Conservation (phyloP, 2,888 invertebrate species). For the Pandemis corylana region DNA sequence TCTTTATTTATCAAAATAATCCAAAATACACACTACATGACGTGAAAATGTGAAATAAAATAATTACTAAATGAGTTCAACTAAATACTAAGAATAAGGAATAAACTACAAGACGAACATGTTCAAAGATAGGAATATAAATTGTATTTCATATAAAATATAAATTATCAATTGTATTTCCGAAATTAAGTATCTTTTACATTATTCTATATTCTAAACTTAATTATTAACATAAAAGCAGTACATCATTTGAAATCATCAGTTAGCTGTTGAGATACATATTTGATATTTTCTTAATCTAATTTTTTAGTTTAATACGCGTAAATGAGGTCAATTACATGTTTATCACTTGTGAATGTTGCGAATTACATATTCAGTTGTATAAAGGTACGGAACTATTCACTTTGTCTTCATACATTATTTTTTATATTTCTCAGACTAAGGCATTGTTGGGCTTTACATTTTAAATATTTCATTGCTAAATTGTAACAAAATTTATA, state of each 20-base stretch:
- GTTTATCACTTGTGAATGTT: background rate
- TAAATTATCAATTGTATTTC: too few relatives aligned
- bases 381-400: background rate
- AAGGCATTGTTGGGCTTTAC: background rate
- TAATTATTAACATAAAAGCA: background rate
- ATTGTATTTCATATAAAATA: too few relatives aligned
- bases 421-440: background rate
- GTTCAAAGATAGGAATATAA: too few relatives aligned
- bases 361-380: background rate
- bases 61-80: background rate
- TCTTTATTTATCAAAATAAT: constrained; percentile 35
- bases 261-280: background rate
- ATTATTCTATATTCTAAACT: background rate
- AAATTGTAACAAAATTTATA: background rate
- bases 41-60: background rate
- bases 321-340: background rate
- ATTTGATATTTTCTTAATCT: background rate
- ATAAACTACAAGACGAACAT: too few relatives aligned
- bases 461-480: background rate
- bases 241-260: background rate
- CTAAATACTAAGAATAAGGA: too few relatives aligned
- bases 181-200: too few relatives aligned
- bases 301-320: background rate
- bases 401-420: background rate
- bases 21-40: constrained; percentile 20